Evolutionary conservation across 2,797 vertebrate genomes (phyloP), one percentile per base, ranked within the genome.

Genomic region (Hypotaenidia okinawae): DNA sequence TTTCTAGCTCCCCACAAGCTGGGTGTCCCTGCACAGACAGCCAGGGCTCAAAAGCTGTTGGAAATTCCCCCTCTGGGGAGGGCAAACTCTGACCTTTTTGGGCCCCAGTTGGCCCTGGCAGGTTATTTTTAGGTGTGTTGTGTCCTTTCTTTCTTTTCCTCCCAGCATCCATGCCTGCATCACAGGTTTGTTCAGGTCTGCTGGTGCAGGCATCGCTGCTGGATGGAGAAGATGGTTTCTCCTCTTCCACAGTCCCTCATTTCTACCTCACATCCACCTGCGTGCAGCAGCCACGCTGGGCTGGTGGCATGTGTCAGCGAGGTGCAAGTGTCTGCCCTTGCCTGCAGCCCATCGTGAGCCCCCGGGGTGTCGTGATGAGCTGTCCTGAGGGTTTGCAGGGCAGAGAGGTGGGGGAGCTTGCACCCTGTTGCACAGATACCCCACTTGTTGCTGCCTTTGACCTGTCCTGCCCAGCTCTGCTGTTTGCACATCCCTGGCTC

Each of bases 231-330:
- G 28, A 0, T 25, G 32, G 4, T 74, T 83, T 93, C 86, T 91
- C 95, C 93, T 94, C 58, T 32, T 8, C 12, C 49, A 41, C 62
- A 93, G 67, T 87, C 95, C 39, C 84, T 95, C 39, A 8, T 97
- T 97, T 96, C 93, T 94, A 75, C 95, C 95, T 97, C 63, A 32
- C 85, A 63, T 96, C 97, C 96, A 10, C 91, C 80, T 96, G 90
- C 93, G 43, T 13, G 83, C 5, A 27, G 74, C 95, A 59, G 95
- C 67, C 84, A 74, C 81, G 25, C 91, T 95, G 77, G 76, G 57
- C 92, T 94, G 94, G 95, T 74, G 79, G 96, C 91, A 73, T 89
- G 96, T 97, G 96, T 97, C 95, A 92, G 96, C 84, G 68, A 97
- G 95, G 95, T 93, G 80, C 89, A 73, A 82, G 95, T 8, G 7